phyloP scores from a whole-genome alignment of 2,797 vertebrate genomes.

The Chaetophractus vellerosus region DNA sequence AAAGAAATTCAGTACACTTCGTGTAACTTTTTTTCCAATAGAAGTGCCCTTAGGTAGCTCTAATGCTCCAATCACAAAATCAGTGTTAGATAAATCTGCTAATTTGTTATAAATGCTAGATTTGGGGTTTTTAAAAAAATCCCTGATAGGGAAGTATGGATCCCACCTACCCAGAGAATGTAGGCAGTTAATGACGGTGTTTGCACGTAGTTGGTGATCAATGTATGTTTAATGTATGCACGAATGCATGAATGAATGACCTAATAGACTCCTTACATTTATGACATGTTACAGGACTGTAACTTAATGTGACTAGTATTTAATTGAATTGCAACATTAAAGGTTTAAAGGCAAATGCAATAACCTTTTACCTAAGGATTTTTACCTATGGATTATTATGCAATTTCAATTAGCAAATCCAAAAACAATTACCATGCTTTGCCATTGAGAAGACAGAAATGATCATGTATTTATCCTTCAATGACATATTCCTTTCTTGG shows the following conservation, averaged over 20 bases:
- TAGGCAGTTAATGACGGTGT: not conserved
- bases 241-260: not conserved
- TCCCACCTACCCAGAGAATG: not conserved
- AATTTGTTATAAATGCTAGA: not conserved
- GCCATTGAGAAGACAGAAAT: constrained; percentile 49
- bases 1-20: not conserved
- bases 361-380: not conserved
- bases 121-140: not conserved
- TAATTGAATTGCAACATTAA: constrained; percentile 45
- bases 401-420: constrained; percentile 62
- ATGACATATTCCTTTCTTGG: constrained; percentile 28
- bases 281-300: not conserved
- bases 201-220: not conserved
- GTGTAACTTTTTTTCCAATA: not conserved
- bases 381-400: constrained; percentile 10
- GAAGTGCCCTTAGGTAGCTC: not conserved
- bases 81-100: not conserved
- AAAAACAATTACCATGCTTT: constrained; percentile 41
- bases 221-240: not conserved
- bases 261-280: not conserved
- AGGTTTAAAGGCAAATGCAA: constrained; percentile 41
- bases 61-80: not conserved
- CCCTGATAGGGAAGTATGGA: not conserved
- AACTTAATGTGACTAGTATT: not conserved
- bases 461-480: constrained; percentile 58